These are phyloP conservation scores for Cassiopea xamachana DNA, from an alignment of 30 jellyfish, hydroid and myxozoan species.

Conservation along the genomic window DNA sequence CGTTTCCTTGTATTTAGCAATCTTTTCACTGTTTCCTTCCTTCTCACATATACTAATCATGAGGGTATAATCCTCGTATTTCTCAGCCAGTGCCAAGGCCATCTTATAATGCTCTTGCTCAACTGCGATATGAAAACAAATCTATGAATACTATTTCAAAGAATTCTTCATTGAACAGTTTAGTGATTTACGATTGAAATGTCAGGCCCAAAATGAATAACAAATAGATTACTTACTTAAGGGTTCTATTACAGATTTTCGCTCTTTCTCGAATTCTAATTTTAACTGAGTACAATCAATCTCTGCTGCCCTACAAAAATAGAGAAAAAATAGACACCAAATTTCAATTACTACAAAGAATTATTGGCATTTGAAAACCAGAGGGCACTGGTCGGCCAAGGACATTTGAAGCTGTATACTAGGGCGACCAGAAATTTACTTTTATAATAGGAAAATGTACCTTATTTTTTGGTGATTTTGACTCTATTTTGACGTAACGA, in stretches of 20 bases:
- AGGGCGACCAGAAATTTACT: no score
- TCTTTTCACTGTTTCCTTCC: conserved; percentile 65
- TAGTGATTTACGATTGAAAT: neutral
- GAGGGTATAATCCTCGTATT: conserved; percentile 82
- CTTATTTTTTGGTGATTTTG: no score
- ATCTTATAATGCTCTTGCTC: conserved; percentile 80
- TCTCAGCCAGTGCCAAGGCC: conserved; percentile 90
- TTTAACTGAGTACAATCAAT: conserved; percentile 29
- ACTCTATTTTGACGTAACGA: no score
- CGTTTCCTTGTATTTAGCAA: conserved; percentile 78
- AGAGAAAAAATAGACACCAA: neutral
- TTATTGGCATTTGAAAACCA: no score
- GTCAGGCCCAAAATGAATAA: neutral
- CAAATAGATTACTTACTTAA: neutral
- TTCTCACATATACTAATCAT: conserved; percentile 82
- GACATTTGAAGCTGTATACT: no score
- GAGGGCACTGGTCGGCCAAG: no score
- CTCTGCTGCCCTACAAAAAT: neutral
- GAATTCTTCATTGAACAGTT: neutral
- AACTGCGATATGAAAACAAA: conserved; percentile 45
- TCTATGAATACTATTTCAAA: neutral
- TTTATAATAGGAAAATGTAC: no score
- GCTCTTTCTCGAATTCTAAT: conserved; percentile 27
- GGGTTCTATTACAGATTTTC: conserved; percentile 48
- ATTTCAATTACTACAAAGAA: neutral